These are phyloP conservation scores for Oedothorax gibbosus DNA, from an alignment of 1,140 invertebrate genomes.

Conservation along the genomic window DNA sequence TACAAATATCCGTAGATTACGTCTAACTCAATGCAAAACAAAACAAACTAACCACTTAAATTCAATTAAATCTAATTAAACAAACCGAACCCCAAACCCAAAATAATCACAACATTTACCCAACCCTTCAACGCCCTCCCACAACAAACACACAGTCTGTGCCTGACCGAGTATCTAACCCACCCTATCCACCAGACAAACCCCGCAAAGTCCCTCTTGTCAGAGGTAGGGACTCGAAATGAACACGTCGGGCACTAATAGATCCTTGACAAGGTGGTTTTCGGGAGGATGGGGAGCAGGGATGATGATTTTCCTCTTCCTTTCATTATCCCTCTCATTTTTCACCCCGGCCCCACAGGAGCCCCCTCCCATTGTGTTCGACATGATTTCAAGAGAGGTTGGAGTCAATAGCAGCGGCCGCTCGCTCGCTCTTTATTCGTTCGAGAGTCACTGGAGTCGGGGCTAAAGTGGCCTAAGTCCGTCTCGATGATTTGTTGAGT, in stretches of 20 bases:
- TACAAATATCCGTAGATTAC: too few relatives aligned
- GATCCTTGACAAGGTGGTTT: slow-evolving; percentile 58
- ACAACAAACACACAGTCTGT: slow-evolving; percentile 22
- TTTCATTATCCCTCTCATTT: slow-evolving; percentile 58
- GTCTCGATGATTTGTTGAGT: neutral
- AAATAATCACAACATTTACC: neutral
- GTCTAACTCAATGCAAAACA: too few relatives aligned
- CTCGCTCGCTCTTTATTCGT: slow-evolving; percentile 23
- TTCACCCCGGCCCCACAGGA: slow-evolving; percentile 43
- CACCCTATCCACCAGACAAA: slow-evolving; percentile 1
- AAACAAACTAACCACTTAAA: too few relatives aligned
- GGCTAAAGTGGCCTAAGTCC: neutral
- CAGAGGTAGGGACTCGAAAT: slow-evolving; percentile 36
- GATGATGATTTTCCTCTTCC: slow-evolving; percentile 55
- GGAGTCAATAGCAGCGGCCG: slow-evolving; percentile 27
- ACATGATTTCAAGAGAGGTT: slow-evolving; percentile 44
- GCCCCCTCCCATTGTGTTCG: slow-evolving; percentile 21
- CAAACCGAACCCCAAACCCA: too few relatives aligned
- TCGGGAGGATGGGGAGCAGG: slow-evolving; percentile 12
- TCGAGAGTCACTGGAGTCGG: slow-evolving; percentile 6
- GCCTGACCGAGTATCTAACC: slow-evolving; percentile 29
- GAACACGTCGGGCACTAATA: slow-evolving; percentile 52
- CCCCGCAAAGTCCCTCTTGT: neutral
- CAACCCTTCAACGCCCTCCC: neutral
- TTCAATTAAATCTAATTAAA: too few relatives aligned